Conservation (phyloP, 1,140 invertebrate genomes). For the Drosophila lacertosa region DNA sequence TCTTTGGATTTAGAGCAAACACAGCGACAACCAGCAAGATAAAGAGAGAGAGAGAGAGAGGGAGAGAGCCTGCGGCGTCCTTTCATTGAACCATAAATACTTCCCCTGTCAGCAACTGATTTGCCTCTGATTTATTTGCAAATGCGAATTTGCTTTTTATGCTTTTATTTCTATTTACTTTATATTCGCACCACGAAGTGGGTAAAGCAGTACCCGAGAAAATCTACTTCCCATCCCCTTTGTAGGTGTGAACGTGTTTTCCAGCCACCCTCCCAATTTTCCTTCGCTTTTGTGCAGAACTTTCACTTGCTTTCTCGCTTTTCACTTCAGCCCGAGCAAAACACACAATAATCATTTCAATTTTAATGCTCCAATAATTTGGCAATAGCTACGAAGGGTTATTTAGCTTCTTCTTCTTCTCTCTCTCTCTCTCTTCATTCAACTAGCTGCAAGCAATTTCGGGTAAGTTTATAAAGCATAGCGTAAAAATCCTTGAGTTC, state of each 20-base stretch:
- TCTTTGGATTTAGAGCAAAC: slow-evolving; percentile 60
- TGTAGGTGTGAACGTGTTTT: slow-evolving; percentile 75
- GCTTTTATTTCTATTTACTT: slow-evolving; percentile 81
- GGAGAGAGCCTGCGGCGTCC: slow-evolving; percentile 46
- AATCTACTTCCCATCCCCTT: too few relatives aligned
- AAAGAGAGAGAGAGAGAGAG: neutral
- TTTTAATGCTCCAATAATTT: slow-evolving; percentile 83
- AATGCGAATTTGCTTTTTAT: slow-evolving; percentile 83
- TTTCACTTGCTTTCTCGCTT: slow-evolving; percentile 60
- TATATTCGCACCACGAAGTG: slow-evolving; percentile 81
- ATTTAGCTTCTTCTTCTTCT: slow-evolving; percentile 32
- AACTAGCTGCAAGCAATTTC: slow-evolving; percentile 22
- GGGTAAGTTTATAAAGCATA: slow-evolving; percentile 17
- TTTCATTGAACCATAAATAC: slow-evolving; percentile 74
- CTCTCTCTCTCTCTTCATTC: neutral
- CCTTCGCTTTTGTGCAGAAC: slow-evolving; percentile 67
- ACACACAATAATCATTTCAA: slow-evolving; percentile 80
- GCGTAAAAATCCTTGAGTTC: slow-evolving; percentile 42
- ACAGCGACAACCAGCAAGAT: slow-evolving; percentile 15
- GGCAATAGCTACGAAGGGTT: slow-evolving; percentile 71
- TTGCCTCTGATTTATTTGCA: slow-evolving; percentile 82
- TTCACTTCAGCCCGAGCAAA: slow-evolving; percentile 31
- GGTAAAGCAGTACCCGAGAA: too few relatives aligned
- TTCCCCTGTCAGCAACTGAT: slow-evolving; percentile 82
- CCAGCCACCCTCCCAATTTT: slow-evolving; percentile 55